Conservation (phyloP, 2,888 invertebrate genomes). For the Sminthurides aquaticus region DNA sequence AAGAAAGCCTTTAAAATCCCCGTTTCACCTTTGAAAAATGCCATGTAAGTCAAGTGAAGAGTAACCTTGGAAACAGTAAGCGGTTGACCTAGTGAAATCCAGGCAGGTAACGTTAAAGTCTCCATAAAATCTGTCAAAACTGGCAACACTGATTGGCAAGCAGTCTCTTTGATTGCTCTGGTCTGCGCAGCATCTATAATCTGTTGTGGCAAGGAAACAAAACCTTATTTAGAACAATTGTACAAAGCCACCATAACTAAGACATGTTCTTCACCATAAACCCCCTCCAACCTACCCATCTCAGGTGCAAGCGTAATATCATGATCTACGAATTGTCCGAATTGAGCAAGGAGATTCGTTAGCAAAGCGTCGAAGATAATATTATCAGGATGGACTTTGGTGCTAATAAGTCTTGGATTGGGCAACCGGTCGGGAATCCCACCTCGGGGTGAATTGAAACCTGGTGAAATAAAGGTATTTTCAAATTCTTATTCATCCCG, state of each 20-base stretch:
- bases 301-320: slow-evolving; percentile 21
- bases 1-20: neutral
- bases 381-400: slow-evolving; percentile 14
- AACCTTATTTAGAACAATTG: too few relatives aligned
- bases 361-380: slow-evolving; percentile 16
- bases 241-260: too few relatives aligned
- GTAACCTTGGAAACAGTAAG: slow-evolving; percentile 38
- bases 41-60: too few relatives aligned
- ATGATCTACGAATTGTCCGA: slow-evolving; percentile 21
- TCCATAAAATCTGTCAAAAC: slow-evolving; percentile 35
- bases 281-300: slow-evolving; percentile 2
- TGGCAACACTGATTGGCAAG: slow-evolving; percentile 30
- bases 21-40: too few relatives aligned
- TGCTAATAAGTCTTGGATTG: slow-evolving; percentile 14
- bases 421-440: neutral
- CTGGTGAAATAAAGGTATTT: neutral
- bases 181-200: slow-evolving; percentile 27
- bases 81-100: slow-evolving; percentile 38
- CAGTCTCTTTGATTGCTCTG: slow-evolving; percentile 34
- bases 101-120: slow-evolving; percentile 31
- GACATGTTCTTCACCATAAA: too few relatives aligned
- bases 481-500: too few relatives aligned
- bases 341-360: slow-evolving; percentile 25
- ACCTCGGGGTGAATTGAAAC: slow-evolving; percentile 13
- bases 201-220: too few relatives aligned